Percentiles rank a stretch among this genome's conserved stretches.
Conservation (phyloP, 2,113 vertebrate species). For the Otolemur garnettii region DNA sequence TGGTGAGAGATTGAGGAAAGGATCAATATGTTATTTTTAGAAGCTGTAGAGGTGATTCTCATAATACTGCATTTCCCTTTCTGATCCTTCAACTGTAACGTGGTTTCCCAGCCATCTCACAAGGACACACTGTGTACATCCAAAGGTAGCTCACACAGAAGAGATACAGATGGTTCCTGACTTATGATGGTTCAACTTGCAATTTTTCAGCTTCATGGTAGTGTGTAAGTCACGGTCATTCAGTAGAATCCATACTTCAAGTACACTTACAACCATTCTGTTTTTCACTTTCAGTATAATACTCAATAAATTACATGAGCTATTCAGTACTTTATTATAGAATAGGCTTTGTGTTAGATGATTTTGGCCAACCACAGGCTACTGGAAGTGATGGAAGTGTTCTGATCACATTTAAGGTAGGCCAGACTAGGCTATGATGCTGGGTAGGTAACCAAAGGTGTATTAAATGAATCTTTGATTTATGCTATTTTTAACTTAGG, state of each 20-base stretch:
- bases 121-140: background rate
- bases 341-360: background rate
- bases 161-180: background rate
- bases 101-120: background rate
- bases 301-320: background rate
- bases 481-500: background rate
- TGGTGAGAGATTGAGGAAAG: constrained; percentile 39
- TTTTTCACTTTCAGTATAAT: background rate
- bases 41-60: constrained; percentile 51
- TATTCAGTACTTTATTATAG: background rate
- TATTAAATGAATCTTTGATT: background rate
- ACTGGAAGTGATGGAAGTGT: background rate
- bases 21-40: constrained; percentile 62
- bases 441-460: background rate
- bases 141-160: background rate
- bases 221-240: background rate
- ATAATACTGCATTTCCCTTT: constrained; percentile 49
- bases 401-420: background rate
- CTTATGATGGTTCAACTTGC: background rate
- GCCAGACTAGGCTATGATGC: background rate
- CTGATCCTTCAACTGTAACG: constrained; percentile 56
- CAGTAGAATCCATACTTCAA: background rate
- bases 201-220: background rate
- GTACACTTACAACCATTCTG: background rate
- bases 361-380: background rate